Percentiles rank a stretch among this genome's conserved stretches.
These are phyloP conservation scores for Perccottus glenii DNA, from an alignment of 2,113 vertebrate genomes.

Conservation along the genomic window DNA sequence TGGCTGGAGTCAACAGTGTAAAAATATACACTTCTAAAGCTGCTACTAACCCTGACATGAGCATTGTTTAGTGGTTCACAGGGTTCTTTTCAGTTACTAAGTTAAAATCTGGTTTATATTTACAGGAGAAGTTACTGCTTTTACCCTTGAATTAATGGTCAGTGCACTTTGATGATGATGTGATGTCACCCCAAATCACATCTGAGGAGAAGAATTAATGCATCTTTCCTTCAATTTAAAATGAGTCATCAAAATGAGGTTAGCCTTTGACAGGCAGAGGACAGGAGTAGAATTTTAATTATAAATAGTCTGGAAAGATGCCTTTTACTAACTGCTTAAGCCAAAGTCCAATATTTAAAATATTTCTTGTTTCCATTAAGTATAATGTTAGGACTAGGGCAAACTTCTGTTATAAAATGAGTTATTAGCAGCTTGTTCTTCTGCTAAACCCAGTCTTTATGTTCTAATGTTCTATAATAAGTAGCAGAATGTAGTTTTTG, in stretches of 20 bases:
- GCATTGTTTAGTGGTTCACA: neutral
- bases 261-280: neutral
- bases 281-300: neutral
- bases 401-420: no score
- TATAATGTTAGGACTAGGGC: no score
- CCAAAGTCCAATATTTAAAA: neutral
- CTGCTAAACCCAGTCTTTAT: no score
- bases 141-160: constrained; percentile 11
- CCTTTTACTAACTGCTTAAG: neutral
- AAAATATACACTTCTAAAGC: constrained; percentile 41
- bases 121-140: neutral
- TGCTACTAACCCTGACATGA: constrained; percentile 9
- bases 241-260: constrained; percentile 4
- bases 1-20: constrained; percentile 42
- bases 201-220: constrained; percentile 1
- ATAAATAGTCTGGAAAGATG: neutral
- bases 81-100: neutral
- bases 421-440: no score
- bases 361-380: no score
- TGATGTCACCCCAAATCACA: constrained; percentile 12
- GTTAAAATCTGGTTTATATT: neutral
- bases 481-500: no score
- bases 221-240: constrained; percentile 1
- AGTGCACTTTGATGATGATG: constrained; percentile 9
- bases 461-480: no score